Conservation (phyloP, 2,888 invertebrate genomes). For the Elegia similella region DNA sequence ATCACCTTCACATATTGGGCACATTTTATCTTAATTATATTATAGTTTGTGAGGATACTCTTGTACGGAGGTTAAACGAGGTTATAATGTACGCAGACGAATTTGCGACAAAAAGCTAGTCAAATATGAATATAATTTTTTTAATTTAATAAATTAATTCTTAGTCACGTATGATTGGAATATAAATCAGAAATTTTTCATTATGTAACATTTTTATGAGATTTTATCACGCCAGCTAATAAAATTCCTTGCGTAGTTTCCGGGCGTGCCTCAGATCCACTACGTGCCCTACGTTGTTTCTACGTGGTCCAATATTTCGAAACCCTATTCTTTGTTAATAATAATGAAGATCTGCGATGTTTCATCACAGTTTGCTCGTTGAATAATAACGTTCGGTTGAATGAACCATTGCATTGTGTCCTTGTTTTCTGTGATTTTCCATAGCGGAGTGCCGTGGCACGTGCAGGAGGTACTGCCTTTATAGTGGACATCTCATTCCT, state of each 20-base stretch:
- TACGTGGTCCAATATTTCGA: slow-evolving; percentile 68
- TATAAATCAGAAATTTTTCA: background rate
- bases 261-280: slow-evolving; percentile 41
- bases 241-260: slow-evolving; percentile 26
- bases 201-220: background rate
- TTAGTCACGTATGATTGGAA: background rate
- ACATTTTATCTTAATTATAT: no score
- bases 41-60: no score
- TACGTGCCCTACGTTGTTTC: slow-evolving; percentile 37
- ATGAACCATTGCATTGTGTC: slow-evolving; percentile 80
- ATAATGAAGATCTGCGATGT: slow-evolving; percentile 73
- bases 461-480: slow-evolving; percentile 34
- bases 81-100: no score
- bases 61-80: no score
- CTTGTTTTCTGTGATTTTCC: slow-evolving; percentile 81
- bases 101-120: background rate
- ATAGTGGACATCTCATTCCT: slow-evolving; percentile 48
- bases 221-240: background rate
- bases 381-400: slow-evolving; percentile 80
- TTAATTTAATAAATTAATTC: no score
- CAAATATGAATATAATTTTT: no score
- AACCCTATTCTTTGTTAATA: slow-evolving; percentile 70
- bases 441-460: slow-evolving; percentile 60
- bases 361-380: slow-evolving; percentile 76
- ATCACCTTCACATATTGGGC: no score